Base-by-base conservation (phyloP, 2,888 invertebrate genomes). In the Dione juno region DNA sequence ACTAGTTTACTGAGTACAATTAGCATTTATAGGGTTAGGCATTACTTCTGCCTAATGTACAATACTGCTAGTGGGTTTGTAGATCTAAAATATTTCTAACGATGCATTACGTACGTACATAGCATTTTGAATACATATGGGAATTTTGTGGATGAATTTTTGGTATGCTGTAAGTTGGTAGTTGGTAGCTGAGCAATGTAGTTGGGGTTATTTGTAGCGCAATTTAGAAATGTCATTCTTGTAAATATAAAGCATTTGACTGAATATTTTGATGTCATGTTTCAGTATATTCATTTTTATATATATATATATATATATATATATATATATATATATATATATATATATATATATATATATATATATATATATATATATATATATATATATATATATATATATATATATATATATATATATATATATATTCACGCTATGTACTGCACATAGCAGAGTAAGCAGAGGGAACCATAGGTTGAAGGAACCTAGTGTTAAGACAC, bases 1-100 rank as follows among this genome's bases (percentile, higher is more conserved):
- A 78, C 79, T 85, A 82, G 84, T 84, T 88, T 83, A 84, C 81
- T 77, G 79, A 75, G 75, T 67, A 77, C 80, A 83, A 85, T 88
- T 88, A 88, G 79, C 81, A 81, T 85, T 84, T 79, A 80, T 77
- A 79, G 77, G 76, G 77, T 78, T 78, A 74, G 70, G 66, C 72
- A 75, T 73, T 76, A 74, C 73, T 75, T 69, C 67, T 66, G 64
- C 50, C 71, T 74, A 74, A 74, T 71, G 57, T 70, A 69, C 63
- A 68, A 40, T 28, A 41, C 40, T 43, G 28, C 28, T 9, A 61
- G 58, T 21, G 28, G n/a, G 35, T 14, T 45, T 45, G 58, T 64
- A 37, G 50, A 64, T 64, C 50, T 48, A 16, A 40, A 64, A 64
- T 64, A 64, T 50, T 64, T 64, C 37, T 50, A 48, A 64, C 48